Percentiles rank a stretch among this genome's conserved stretches.
These are phyloP conservation scores for Drosophila tanythrix DNA, from an alignment of 2,888 invertebrate species.

Conservation along the genomic window DNA sequence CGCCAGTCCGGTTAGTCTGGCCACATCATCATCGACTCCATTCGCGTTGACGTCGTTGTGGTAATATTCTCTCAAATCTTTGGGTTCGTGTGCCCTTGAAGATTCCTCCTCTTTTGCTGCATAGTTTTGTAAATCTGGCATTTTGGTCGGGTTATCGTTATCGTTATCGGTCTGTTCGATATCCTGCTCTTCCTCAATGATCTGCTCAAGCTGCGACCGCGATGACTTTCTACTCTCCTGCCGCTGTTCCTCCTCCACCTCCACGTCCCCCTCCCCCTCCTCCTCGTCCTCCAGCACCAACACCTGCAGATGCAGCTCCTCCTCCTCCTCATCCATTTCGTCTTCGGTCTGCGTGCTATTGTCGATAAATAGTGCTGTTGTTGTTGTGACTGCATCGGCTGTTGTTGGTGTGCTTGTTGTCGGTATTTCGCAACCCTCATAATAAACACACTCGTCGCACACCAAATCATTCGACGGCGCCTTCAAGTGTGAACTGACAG, in stretches of 20 bases:
- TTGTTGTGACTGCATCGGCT: constrained; percentile 22
- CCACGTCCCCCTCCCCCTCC: constrained; percentile 18
- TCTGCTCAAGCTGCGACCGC: constrained; percentile 40
- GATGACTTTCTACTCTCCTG: constrained; percentile 19
- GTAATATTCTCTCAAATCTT: constrained; percentile 3
- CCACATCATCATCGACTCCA: constrained; percentile 36
- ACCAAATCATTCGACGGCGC: constrained; percentile 44
- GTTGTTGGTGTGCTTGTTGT: constrained; percentile 7
- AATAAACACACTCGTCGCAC: constrained; percentile 67
- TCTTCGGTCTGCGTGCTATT: constrained; percentile 73
- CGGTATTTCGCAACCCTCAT: constrained; percentile 43
- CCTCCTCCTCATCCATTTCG: constrained; percentile 27
- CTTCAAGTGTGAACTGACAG: constrained; percentile 68
- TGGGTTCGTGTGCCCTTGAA: background rate
- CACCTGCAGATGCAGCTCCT: constrained; percentile 4
- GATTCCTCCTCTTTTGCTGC: background rate
- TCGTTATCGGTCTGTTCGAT: constrained; percentile 14
- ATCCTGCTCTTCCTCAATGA: constrained; percentile 47
- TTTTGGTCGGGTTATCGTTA: background rate
- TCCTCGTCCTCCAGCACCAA: constrained; percentile 42
- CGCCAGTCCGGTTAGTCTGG: constrained; percentile 52
- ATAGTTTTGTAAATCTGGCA: background rate
- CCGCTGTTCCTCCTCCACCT: constrained; percentile 11
- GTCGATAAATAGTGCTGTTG: constrained; percentile 65
- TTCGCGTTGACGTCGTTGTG: constrained; percentile 5